Evolutionary conservation across 1,140 invertebrate species (phyloP).

Genomic region (Coenobita brevimanus): DNA sequence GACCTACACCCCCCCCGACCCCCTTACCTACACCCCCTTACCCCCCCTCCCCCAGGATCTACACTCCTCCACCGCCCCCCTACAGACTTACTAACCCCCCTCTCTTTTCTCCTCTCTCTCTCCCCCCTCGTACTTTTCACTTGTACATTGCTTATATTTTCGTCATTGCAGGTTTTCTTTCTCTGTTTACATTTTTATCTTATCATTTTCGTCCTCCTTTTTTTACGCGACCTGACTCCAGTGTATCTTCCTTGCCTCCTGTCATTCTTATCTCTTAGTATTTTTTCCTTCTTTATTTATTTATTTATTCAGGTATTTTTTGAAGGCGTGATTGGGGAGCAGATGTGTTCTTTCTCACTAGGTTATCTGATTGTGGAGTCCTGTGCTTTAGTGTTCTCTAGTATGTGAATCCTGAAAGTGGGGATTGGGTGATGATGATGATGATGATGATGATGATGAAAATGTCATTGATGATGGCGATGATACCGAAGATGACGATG

Average conservation of each 20-base stretch:
- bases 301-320: neutral
- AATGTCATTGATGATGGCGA: no score
- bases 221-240: no score
- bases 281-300: neutral
- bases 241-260: no score
- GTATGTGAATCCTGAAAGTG: no score
- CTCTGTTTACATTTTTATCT: neutral
- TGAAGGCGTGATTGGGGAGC: neutral
- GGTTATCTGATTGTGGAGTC: neutral
- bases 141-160: neutral
- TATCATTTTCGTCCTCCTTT: neutral
- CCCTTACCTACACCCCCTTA: neutral
- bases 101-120: neutral
- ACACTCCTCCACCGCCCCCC: neutral
- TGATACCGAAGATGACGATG: no score
- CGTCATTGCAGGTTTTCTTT: neutral
- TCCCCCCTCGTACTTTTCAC: neutral
- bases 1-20: neutral
- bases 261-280: neutral
- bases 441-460: no score
- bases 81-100: no score
- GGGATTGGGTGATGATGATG: no score
- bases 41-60: neutral
- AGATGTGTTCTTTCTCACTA: neutral
- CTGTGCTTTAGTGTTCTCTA: neutral